phyloP scores from a whole-genome alignment of 2,113 vertebrate species.

The Plotosus lineatus region DNA sequence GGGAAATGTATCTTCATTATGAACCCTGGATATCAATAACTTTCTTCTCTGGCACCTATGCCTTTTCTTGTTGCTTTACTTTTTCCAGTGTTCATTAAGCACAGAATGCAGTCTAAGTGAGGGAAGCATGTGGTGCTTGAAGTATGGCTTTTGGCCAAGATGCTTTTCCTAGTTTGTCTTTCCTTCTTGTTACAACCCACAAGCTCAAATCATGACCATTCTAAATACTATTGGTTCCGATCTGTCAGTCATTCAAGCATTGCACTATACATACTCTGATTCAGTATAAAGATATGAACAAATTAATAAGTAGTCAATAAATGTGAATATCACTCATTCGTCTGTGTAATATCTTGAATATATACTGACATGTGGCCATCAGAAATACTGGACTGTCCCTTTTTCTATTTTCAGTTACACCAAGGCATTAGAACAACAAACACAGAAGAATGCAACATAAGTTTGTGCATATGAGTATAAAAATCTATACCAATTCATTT shows the following conservation, averaged over 20 bases:
- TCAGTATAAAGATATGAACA: slow-evolving; percentile 3
- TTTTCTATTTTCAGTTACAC: not conserved
- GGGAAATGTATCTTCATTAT: slow-evolving; percentile 57
- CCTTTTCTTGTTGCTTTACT: slow-evolving; percentile 47
- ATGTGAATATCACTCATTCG: not conserved
- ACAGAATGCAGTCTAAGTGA: slow-evolving; percentile 45
- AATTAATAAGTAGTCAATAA: not conserved
- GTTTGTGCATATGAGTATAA: not conserved
- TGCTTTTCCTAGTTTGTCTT: slow-evolving; percentile 51
- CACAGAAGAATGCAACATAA: not conserved
- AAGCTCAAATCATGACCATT: slow-evolving; percentile 52
- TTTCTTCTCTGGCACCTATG: slow-evolving; percentile 51
- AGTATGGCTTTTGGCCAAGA: slow-evolving; percentile 60
- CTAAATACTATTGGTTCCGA: slow-evolving; percentile 51
- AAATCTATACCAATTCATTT: not conserved
- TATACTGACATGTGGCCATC: not conserved
- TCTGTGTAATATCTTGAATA: not conserved
- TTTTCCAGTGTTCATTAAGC: slow-evolving; percentile 59
- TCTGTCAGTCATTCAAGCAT: slow-evolving; percentile 64
- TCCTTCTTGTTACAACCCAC: slow-evolving; percentile 48
- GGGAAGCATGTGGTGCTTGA: slow-evolving; percentile 36
- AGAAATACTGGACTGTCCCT: not conserved
- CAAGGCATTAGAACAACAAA: not conserved
- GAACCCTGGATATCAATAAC: slow-evolving; percentile 52
- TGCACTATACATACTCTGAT: slow-evolving; percentile 35